A percentile compares a stretch with the other conserved stretches of the same genome.
phyloP scores from a whole-genome alignment of 1,140 invertebrate species.

The Aculops lycopersici region DNA sequence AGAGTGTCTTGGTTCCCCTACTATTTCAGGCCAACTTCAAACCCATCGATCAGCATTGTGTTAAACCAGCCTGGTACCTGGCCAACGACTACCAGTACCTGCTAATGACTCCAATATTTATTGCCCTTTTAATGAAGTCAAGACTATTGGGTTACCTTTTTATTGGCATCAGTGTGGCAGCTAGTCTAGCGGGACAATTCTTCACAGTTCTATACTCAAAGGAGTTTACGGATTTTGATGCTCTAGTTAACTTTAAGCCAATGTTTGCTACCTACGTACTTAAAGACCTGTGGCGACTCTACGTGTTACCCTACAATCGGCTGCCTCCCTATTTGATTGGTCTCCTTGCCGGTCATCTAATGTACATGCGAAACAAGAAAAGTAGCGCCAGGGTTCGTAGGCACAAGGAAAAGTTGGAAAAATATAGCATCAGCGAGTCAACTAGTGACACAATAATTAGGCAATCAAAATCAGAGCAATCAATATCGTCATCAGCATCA shows the following conservation, averaged over 20 bases:
- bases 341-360: neutral
- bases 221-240: neutral
- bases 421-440: too few species aligned
- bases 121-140: neutral
- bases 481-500: too few species aligned
- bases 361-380: too few species aligned
- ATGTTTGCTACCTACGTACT: neutral
- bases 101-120: neutral
- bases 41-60: neutral
- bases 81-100: neutral
- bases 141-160: neutral
- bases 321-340: neutral
- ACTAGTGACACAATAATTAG: too few species aligned
- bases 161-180: neutral
- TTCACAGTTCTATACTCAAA: neutral
- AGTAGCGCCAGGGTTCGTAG: too few species aligned
- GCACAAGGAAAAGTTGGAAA: too few species aligned
- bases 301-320: neutral
- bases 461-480: too few species aligned
- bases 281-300: neutral
- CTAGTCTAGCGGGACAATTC: neutral
- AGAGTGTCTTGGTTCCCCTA: neutral
- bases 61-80: neutral
- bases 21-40: neutral
- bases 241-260: neutral